Evolutionary conservation across 2,113 vertebrate genomes (phyloP).

Genomic region (Marmota monax): DNA sequence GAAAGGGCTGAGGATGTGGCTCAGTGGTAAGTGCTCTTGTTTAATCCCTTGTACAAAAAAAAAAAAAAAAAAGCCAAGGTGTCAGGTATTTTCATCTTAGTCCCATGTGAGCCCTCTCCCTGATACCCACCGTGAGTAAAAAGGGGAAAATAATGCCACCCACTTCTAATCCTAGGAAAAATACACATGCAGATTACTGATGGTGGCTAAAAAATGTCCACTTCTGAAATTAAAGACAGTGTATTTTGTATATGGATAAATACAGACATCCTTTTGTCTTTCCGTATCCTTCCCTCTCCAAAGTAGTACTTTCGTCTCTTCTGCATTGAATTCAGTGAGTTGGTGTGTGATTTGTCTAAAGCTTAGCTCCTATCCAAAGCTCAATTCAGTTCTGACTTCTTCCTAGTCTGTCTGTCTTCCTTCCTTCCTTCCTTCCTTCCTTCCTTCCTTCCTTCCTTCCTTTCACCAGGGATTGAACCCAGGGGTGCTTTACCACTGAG

Average conservation of each 20-base stretch:
- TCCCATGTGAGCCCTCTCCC: neutral
- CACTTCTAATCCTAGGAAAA: neutral
- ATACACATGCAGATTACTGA: neutral
- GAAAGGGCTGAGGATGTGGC: too few relatives aligned
- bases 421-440: too few relatives aligned
- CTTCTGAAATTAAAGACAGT: neutral
- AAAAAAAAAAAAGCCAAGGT: neutral
- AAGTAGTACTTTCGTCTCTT: neutral
- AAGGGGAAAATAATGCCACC: neutral
- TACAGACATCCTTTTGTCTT: slow-evolving; percentile 36
- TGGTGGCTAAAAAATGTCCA: neutral
- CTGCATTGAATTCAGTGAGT: neutral
- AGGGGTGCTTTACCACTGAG: too few relatives aligned
- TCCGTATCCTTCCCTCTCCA: neutral
- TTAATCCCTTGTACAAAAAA: too few relatives aligned
- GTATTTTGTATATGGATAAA: neutral
- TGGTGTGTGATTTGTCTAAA: neutral
- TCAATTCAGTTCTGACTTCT: neutral
- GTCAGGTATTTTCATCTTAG: neutral
- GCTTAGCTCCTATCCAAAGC: neutral
- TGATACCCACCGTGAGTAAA: neutral
- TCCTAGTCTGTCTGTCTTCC: neutral
- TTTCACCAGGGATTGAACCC: too few relatives aligned
- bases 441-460: too few relatives aligned
- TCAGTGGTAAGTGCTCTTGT: too few relatives aligned